Evolutionary conservation across 2,888 invertebrate species (phyloP).

Genomic region (Deilephila porcellus): DNA sequence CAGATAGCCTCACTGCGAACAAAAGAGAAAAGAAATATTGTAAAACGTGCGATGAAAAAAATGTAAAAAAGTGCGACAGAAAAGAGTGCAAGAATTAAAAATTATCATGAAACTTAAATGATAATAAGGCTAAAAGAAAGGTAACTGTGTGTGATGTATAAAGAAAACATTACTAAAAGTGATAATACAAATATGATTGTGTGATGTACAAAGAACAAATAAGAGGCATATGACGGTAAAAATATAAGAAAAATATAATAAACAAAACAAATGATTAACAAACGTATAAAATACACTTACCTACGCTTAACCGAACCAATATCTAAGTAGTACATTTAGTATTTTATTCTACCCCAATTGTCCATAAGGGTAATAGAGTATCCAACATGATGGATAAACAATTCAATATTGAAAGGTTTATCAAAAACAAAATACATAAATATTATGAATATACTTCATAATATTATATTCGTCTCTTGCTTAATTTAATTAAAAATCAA

Average conservation of each 20-base stretch:
- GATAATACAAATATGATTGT: too few relatives aligned
- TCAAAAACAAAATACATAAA: not conserved
- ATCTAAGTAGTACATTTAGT: not conserved
- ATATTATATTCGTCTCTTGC: too few relatives aligned
- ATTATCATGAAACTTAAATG: not conserved
- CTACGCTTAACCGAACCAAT: conserved; percentile 18
- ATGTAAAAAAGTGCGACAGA: conserved; percentile 4
- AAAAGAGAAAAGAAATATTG: conserved; percentile 14
- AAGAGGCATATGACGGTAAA: not conserved
- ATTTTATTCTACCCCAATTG: not conserved
- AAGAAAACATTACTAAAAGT: too few relatives aligned
- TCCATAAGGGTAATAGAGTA: conserved; percentile 4
- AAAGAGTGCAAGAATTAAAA: not conserved
- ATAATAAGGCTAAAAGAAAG: not conserved
- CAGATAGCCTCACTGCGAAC: conserved; percentile 3
- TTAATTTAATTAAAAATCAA: too few relatives aligned
- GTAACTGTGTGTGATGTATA: too few relatives aligned
- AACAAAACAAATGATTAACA: not conserved
- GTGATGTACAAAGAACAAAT: too few relatives aligned
- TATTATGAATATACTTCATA: not conserved
- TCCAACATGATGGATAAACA: not conserved
- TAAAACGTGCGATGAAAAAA: not conserved
- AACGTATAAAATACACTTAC: not conserved
- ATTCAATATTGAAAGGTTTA: not conserved
- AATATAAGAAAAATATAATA: not conserved